Conservation (phyloP, 2,113 vertebrate genomes). For the Pituophis catenifer region DNA sequence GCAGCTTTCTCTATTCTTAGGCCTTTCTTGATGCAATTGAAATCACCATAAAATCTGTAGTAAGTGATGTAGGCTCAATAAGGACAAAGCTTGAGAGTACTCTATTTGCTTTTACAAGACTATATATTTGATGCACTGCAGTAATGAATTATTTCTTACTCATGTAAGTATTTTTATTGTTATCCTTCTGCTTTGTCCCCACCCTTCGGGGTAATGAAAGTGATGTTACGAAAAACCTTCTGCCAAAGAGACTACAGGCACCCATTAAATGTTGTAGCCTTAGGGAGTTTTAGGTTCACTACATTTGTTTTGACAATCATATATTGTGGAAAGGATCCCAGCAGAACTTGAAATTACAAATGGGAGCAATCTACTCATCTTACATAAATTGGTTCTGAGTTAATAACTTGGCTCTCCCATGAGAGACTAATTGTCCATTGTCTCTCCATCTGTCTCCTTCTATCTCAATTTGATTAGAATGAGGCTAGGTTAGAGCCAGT, state of each 20-base stretch:
- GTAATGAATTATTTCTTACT: neutral
- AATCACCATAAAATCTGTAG: neutral
- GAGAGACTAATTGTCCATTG: constrained; percentile 27
- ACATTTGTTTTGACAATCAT: constrained; percentile 32
- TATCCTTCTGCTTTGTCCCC: neutral
- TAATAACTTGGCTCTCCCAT: constrained; percentile 36
- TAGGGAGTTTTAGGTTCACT: constrained; percentile 18
- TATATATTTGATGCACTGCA: neutral
- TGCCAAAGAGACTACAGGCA: constrained; percentile 22
- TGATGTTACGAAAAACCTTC: constrained; percentile 31
- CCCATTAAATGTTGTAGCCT: constrained; percentile 21
- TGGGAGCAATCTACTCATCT: constrained; percentile 46
- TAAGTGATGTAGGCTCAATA: neutral
- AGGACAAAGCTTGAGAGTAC: constrained; percentile 3
- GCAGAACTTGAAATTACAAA: constrained; percentile 49
- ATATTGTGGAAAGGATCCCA: constrained; percentile 37
- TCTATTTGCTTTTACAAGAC: fast-evolving
- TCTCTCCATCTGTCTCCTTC: constrained; percentile 36
- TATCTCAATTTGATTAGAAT: constrained; percentile 42
- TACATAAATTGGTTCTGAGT: constrained; percentile 22
- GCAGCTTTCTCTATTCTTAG: neutral
- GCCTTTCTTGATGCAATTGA: constrained; percentile 8
- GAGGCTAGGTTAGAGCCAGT: constrained; percentile 5
- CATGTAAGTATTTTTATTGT: neutral
- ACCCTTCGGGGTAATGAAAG: neutral